Evolutionary conservation across 2,113 vertebrate species (phyloP).

Genomic region (Percopsis transmontana): DNA sequence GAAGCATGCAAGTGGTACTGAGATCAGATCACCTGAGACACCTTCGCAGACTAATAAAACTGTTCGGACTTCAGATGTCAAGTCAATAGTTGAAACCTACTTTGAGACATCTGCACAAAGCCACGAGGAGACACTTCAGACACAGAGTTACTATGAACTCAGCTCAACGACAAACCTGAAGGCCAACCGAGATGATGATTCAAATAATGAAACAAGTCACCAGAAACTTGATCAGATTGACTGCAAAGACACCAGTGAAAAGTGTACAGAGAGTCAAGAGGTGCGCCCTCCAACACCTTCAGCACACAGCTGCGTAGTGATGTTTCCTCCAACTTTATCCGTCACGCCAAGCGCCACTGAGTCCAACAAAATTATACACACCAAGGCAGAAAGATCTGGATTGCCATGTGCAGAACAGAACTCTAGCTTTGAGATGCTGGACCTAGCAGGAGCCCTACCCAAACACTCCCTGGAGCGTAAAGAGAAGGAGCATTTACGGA

Average conservation of each 20-base stretch:
- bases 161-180: slow-evolving; percentile 29
- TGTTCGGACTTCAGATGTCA: not conserved
- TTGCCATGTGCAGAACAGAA: slow-evolving; percentile 23
- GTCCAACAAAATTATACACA: slow-evolving; percentile 16
- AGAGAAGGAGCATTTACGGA: slow-evolving; percentile 53
- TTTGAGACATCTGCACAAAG: slow-evolving; percentile 61
- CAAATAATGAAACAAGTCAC: not conserved
- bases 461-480: slow-evolving; percentile 39
- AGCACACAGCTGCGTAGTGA: not conserved
- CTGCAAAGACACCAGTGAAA: slow-evolving; percentile 6
- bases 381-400: not conserved
- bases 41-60: slow-evolving; percentile 5
- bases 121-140: slow-evolving; percentile 27
- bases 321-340: slow-evolving; percentile 36
- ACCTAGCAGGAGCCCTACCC: slow-evolving; percentile 61
- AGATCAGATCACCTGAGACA: slow-evolving; percentile 13
- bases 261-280: slow-evolving; percentile 1
- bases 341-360: slow-evolving; percentile 32
- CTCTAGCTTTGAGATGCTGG: slow-evolving; percentile 58
- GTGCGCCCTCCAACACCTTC: slow-evolving; percentile 6
- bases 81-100: slow-evolving; percentile 45
- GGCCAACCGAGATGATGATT: slow-evolving; percentile 6
- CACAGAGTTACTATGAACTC: slow-evolving; percentile 69
- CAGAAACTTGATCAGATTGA: not conserved
- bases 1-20: slow-evolving; percentile 3